Conservation (phyloP, 2,797 vertebrate species). For the Uromys caudimaculatus region DNA sequence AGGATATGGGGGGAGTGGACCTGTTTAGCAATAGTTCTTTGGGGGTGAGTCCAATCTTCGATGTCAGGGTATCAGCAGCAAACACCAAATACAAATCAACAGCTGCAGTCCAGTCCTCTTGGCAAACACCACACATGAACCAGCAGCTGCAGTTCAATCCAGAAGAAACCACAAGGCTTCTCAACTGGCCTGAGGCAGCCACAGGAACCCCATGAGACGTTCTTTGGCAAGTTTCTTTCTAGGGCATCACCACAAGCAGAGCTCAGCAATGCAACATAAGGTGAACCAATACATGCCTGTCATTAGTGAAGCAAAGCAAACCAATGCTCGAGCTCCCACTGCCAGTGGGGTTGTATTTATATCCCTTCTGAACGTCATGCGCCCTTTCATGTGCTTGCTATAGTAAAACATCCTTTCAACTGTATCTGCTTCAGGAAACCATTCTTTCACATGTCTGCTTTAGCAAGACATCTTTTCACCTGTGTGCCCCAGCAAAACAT, state of each 20-base stretch:
- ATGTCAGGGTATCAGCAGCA: neutral
- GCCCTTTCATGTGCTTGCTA: neutral
- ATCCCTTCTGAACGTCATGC: neutral
- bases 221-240: neutral
- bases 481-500: neutral
- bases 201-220: neutral
- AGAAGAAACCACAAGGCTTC: neutral
- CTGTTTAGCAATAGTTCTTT: neutral
- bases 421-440: neutral
- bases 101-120: neutral
- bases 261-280: neutral
- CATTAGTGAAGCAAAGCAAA: neutral
- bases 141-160: neutral
- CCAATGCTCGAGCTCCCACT: neutral
- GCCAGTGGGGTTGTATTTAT: neutral
- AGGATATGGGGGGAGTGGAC: neutral
- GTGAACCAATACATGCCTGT: neutral
- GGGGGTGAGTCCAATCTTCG: neutral
- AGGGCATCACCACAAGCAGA: neutral
- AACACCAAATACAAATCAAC: neutral
- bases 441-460: neutral
- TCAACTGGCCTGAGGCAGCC: neutral
- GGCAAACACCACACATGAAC: neutral
- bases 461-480: neutral
- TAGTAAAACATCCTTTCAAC: neutral